Percentiles rank a stretch among this genome's conserved stretches.
Evolutionary conservation across 30 jellyfish, hydroid and myxozoan genomes (phyloP).

Genomic region (Turritopsis rubra): DNA sequence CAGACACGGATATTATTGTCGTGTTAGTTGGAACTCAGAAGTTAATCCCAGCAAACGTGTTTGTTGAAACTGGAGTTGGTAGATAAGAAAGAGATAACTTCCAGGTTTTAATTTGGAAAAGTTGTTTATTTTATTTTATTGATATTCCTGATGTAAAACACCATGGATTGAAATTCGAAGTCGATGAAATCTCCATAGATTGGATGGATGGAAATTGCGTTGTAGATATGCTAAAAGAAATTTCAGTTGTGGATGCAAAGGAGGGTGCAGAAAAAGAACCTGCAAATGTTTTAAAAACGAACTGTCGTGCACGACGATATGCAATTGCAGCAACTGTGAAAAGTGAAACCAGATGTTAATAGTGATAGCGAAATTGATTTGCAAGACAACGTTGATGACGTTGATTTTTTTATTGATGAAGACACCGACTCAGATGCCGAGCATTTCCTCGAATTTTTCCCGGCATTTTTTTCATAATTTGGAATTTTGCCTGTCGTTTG

Average conservation of each 20-base stretch:
- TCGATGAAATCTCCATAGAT: slow-evolving; percentile 33
- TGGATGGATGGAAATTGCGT: slow-evolving; percentile 29
- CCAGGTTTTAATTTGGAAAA: slow-evolving; percentile 45
- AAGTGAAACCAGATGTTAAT: slow-evolving; percentile 1
- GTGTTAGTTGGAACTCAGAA: neutral
- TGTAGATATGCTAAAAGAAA: slow-evolving; percentile 11
- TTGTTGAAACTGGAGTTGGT: slow-evolving; percentile 18
- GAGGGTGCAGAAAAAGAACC: slow-evolving; percentile 42
- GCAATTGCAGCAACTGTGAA: slow-evolving; percentile 44
- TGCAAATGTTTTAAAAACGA: slow-evolving; percentile 44
- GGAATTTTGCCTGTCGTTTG: neutral
- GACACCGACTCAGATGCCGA: neutral
- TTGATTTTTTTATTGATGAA: slow-evolving; percentile 12
- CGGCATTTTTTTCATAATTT: neutral
- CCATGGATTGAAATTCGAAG: slow-evolving; percentile 46
- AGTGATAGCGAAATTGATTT: neutral
- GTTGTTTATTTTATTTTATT: slow-evolving; percentile 22
- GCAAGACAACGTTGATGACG: neutral
- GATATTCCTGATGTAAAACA: slow-evolving; percentile 31
- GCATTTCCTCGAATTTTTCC: neutral
- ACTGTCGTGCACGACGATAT: slow-evolving; percentile 30
- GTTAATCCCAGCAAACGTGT: neutral
- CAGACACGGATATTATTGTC: slow-evolving; percentile 7
- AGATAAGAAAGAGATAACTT: slow-evolving; percentile 35
- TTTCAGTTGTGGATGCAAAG: slow-evolving; percentile 30